phyloP scores from a whole-genome alignment of 2,888 invertebrate genomes.

The Endotricha flammealis region DNA sequence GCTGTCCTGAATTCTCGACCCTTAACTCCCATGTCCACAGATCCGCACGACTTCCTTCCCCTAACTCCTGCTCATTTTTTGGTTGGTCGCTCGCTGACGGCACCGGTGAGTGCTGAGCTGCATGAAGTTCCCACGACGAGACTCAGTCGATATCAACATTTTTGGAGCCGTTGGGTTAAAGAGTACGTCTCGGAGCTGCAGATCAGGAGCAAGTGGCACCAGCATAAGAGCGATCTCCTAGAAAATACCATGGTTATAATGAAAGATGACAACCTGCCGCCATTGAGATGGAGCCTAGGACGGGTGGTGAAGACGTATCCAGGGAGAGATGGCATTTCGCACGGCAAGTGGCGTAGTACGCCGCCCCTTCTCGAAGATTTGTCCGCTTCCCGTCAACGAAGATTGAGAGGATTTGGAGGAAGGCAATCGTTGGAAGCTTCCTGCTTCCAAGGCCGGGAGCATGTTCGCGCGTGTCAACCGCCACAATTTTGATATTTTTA shows the following conservation, averaged over 20 bases:
- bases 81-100: conserved; percentile 12
- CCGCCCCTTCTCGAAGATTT: conserved; percentile 9
- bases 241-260: conserved; percentile 13
- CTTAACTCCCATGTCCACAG: conserved; percentile 14
- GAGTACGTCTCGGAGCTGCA: conserved; percentile 24
- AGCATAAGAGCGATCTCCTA: conserved; percentile 3
- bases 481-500: too few relatives aligned
- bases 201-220: conserved; percentile 19
- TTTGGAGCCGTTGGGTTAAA: conserved; percentile 23
- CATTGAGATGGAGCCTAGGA: conserved; percentile 16
- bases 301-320: conserved; percentile 12
- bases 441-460: too few relatives aligned
- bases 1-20: conserved; percentile 19
- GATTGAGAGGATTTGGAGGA: neutral
- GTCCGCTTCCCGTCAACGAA: conserved; percentile 3
- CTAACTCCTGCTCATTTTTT: conserved; percentile 17
- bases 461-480: too few relatives aligned
- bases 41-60: conserved; percentile 13
- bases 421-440: too few relatives aligned
- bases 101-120: conserved; percentile 11
- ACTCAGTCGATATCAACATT: conserved; percentile 20
- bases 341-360: conserved; percentile 8
- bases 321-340: conserved; percentile 15
- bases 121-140: neutral
- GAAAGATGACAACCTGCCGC: conserved; percentile 15